Evolutionary conservation across 2,113 vertebrate genomes (phyloP), one percentile per base, ranked within the genome.

Genomic region (Gnathochromis pfefferi): DNA sequence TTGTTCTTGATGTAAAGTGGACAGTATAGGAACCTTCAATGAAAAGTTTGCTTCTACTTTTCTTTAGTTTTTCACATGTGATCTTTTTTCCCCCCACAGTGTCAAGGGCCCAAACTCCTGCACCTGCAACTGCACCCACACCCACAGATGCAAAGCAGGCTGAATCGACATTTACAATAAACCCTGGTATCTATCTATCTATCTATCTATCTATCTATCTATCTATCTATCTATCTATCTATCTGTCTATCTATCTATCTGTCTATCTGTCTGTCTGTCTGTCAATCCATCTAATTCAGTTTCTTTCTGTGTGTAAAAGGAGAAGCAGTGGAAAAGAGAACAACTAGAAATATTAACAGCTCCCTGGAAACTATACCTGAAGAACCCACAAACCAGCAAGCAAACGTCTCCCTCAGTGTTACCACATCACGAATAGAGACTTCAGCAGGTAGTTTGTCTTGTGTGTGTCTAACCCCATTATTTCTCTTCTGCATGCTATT

Each of bases 1-100:
- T 90, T 92, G 87, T 94, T 90, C 73, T 60, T 75, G 57, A 65
- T 86, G 55, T 75, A 79, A 88, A 83, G 42, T 55, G 13, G 35
- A 85, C 55, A 85, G 80, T 88, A 85, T 35, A 2, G 70, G 17
- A 63, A 84, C 35, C 68, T 38, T 10, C 33, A 14, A 49, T 28
- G n/a, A 23, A 73, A 87, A 54, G 47, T 45, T 88, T 82, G 28
- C 26, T 51, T 49, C 16, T 73, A 31, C 75, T 28, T 45, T 38
- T 85, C 45, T 86, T 53, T 21, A 81, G 54, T 26, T 54, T 89
- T 86, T 91, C 60, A 89, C 89, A 84, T 73, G 65, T 83, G 21
- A 63, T 2, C 6, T 6, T 55, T 45, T 73, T 75, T 11, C 42
- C 13, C 14, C 47, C 65, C 19, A 7, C 81, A 95, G 95, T 84